Base-by-base conservation (phyloP, 1,140 invertebrate species). In the Polypedilum pembai region DNA sequence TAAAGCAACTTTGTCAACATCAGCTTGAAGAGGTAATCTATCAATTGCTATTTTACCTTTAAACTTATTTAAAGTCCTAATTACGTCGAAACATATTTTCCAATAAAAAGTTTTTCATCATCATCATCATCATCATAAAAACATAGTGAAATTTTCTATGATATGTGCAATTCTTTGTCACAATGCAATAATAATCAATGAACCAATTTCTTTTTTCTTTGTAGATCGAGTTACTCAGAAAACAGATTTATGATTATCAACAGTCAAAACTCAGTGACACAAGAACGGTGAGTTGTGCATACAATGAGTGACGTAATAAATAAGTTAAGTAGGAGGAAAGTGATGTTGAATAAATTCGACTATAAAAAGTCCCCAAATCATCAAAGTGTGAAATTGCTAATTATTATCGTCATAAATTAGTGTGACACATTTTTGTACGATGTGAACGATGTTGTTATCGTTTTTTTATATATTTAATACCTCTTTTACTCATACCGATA, bases 201-300 rank as follows among this genome's bases (percentile, higher is more conserved):
- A 56, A 56, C 4, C 3, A 4, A 3, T 56, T n/a, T 12, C 15
- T 12, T 15, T 12, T 56, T 15, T 56, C 12, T 69, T 69, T 69
- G 65, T 21, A 69, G 17, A 69, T 69, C 18, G 65, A 20, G 7
- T 18, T 69, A 18, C 18, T 69, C n/a, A n/a, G 65, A 20, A 69
- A 69, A 69, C 65, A 69, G 18, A 21, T 69, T 69, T 18, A 10
- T 12, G 65, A 69, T 18, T 69, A 69, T 69, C 65, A 69, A 21
- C 65, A 20, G 17, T 69, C 17, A 18, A 69, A 69, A 20, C 18
- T 69, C 15, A 69, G 18, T 69, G 20, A 69, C 65, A 20, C 65
- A 18, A 69, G 20, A 69, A 20, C 65, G 65, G 65, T 69, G 65
- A 69, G 65, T 69, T n/a, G 12, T 56, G n/a, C 3, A 56, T 56